Conservation (phyloP, 2,797 vertebrate species). For the Falco peregrinus region DNA sequence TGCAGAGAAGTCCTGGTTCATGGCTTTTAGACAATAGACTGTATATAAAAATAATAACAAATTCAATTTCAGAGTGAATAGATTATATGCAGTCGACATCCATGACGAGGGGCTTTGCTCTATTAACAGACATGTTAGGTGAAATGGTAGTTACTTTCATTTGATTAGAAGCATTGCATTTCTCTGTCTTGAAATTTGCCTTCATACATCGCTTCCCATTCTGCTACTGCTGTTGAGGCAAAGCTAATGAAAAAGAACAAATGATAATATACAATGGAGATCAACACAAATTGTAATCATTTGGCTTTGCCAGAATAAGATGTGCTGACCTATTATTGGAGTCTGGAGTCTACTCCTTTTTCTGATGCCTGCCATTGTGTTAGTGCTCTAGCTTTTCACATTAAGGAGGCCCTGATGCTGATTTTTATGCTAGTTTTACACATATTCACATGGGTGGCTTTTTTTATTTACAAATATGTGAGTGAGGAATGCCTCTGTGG, state of each 20-base stretch:
- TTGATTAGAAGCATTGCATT: background rate
- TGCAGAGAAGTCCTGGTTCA: constrained; percentile 10
- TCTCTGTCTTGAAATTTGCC: background rate
- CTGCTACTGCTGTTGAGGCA: constrained; percentile 14
- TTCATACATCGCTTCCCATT: background rate
- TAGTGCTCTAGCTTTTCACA: background rate
- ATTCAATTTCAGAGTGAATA: background rate
- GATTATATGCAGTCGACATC: constrained; percentile 5
- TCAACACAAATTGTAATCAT: background rate
- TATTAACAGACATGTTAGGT: background rate
- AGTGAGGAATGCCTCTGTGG: background rate
- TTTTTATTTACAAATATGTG: background rate
- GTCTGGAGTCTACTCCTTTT: background rate
- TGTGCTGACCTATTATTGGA: background rate
- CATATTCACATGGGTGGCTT: fast-evolving
- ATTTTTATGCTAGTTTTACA: background rate
- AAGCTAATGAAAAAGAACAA: constrained; percentile 35
- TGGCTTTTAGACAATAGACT: background rate
- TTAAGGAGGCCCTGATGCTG: background rate
- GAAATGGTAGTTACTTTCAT: background rate
- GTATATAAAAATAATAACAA: constrained; percentile 57
- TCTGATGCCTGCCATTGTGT: background rate
- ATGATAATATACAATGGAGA: background rate
- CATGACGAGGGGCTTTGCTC: background rate
- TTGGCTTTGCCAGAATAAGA: background rate